Conservation (phyloP, 2,797 vertebrate species). For the Dipus sagitta region DNA sequence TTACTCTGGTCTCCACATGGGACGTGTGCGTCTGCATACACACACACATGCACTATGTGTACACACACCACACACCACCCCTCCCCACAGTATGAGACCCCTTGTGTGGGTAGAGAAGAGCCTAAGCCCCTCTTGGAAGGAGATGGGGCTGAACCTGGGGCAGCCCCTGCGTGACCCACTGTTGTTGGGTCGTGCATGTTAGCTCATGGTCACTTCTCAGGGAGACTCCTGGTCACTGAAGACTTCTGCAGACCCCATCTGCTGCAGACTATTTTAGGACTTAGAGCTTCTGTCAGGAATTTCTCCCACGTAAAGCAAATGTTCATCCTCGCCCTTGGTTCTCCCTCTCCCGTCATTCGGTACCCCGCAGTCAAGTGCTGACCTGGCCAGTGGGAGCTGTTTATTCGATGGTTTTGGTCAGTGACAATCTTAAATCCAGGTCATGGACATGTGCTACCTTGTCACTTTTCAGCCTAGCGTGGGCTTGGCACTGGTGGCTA, state of each 20-base stretch:
- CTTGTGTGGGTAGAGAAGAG: neutral
- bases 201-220: neutral
- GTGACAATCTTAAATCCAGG: neutral
- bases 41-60: too few species aligned
- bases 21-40: too few species aligned
- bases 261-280: constrained; percentile 68
- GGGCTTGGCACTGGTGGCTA: neutral
- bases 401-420: constrained; percentile 23
- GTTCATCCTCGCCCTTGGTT: neutral
- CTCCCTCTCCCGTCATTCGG: constrained; percentile 5
- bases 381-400: neutral
- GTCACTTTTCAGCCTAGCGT: neutral
- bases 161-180: neutral
- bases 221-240: neutral
- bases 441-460: neutral
- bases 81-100: too few species aligned
- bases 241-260: constrained; percentile 64
- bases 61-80: too few species aligned
- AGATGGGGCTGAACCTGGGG: neutral
- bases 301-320: constrained; percentile 44
- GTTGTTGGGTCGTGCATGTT: neutral
- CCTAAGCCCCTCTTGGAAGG: neutral
- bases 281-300: constrained; percentile 61
- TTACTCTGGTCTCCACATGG: too few species aligned
- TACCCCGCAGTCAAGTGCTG: neutral